These are phyloP conservation scores for Nemurella pictetii DNA, from an alignment of 2,888 invertebrate species.

Conservation along the genomic window DNA sequence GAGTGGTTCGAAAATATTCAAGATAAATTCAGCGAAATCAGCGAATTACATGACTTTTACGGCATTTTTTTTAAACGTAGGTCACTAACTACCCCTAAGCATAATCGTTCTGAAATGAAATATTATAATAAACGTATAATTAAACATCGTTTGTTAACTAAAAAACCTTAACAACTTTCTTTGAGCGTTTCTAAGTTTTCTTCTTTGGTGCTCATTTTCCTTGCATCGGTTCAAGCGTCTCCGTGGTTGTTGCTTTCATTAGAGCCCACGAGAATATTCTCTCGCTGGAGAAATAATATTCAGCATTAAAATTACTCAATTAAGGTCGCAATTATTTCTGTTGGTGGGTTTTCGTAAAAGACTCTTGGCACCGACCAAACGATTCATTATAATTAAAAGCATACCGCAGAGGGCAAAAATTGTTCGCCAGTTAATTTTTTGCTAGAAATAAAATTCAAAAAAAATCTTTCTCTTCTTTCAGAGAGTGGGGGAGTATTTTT, in stretches of 20 bases:
- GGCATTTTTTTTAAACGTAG: neutral
- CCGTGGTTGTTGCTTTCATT: neutral
- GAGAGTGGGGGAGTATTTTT: neutral
- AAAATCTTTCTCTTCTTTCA: neutral
- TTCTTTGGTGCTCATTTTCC: neutral
- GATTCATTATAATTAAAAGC: neutral
- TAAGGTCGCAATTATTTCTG: neutral
- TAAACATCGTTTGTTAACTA: neutral
- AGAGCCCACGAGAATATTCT: neutral
- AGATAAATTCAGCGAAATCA: no score
- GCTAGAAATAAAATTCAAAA: neutral
- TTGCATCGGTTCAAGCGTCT: neutral
- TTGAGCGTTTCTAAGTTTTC: neutral
- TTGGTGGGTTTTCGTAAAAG: neutral
- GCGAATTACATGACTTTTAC: no score
- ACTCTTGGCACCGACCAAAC: neutral
- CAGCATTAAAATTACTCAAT: neutral
- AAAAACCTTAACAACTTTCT: neutral
- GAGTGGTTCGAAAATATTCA: no score
- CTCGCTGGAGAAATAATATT: neutral
- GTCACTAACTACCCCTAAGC: neutral
- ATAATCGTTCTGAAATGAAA: neutral
- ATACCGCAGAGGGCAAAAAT: neutral
- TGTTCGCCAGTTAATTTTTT: neutral
- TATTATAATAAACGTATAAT: neutral